phyloP scores from a whole-genome alignment of 92 coral and sea anemone genomes.

The Pocillopora grandis region DNA sequence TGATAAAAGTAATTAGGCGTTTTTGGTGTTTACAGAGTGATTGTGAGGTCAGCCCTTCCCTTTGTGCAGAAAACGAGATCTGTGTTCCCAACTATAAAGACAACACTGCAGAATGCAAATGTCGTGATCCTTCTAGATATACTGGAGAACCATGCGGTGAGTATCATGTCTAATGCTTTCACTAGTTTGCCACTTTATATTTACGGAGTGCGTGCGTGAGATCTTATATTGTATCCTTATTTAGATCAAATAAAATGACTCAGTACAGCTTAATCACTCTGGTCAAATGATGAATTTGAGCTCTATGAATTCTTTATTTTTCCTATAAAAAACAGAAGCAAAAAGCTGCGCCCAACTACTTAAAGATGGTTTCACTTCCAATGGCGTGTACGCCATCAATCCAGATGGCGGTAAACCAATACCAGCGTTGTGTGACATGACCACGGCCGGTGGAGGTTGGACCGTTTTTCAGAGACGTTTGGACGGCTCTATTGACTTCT shows the following conservation, averaged over 20 bases:
- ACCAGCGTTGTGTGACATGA: conserved; percentile 52
- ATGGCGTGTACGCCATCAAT: conserved; percentile 39
- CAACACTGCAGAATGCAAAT: background rate
- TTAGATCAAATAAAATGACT: no score
- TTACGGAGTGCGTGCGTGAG: no score
- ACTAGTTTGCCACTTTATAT: no score
- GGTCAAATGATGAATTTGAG: background rate
- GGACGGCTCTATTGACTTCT: conserved; percentile 4
- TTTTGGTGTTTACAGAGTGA: no score
- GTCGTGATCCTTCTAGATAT: background rate
- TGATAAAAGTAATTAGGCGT: no score
- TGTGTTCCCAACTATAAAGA: background rate
- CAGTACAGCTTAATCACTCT: no score
- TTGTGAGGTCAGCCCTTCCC: no score
- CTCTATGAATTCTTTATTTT: background rate
- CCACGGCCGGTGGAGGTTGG: conserved; percentile 63
- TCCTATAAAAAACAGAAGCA: background rate
- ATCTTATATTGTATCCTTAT: no score
- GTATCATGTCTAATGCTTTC: background rate
- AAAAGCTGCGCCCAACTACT: conserved; percentile 9
- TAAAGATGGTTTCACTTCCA: conserved; percentile 3
- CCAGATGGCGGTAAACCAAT: conserved; percentile 40
- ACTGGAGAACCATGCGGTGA: background rate
- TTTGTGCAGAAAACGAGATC: no score
- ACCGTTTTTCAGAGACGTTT: conserved; percentile 28